Percentiles rank a stretch among this genome's conserved stretches.
Conservation (phyloP, 2,113 vertebrate genomes). For the Spilogale gracilis region DNA sequence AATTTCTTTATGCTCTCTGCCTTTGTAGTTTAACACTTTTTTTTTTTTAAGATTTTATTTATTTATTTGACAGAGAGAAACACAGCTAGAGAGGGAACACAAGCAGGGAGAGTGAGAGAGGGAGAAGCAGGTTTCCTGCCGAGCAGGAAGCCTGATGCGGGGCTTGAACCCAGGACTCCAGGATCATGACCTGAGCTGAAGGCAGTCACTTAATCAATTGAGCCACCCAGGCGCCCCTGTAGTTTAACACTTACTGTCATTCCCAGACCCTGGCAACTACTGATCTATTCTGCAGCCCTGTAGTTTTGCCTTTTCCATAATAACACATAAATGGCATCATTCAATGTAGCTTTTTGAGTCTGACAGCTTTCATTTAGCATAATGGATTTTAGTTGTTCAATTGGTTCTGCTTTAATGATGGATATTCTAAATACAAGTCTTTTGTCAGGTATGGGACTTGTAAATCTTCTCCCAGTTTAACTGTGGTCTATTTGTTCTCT, state of each 20-base stretch:
- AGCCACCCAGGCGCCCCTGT: background rate
- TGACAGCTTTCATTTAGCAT: conserved; percentile 17
- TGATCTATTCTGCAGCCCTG: background rate
- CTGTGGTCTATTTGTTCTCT: conserved; percentile 34
- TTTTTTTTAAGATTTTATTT: no score
- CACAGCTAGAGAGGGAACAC: no score
- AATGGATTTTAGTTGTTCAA: conserved; percentile 25
- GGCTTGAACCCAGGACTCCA: no score
- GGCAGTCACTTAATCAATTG: no score
- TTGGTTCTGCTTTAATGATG: background rate
- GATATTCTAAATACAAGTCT: conserved; percentile 7
- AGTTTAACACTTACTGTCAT: background rate
- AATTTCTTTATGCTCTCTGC: background rate
- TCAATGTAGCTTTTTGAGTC: background rate
- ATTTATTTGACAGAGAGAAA: no score
- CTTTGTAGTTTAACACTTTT: background rate
- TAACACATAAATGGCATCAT: background rate
- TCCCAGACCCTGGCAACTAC: background rate
- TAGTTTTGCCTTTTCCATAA: background rate
- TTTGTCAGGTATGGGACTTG: conserved; percentile 56
- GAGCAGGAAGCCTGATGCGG: no score
- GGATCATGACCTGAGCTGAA: no score
- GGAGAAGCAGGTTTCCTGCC: no score
- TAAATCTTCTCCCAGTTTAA: conserved; percentile 38
- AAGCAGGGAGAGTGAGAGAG: no score